A percentile compares a stretch with the other conserved stretches of the same genome.
Conservation (phyloP, 2,888 invertebrate species). For the Thymelicus acteon region DNA sequence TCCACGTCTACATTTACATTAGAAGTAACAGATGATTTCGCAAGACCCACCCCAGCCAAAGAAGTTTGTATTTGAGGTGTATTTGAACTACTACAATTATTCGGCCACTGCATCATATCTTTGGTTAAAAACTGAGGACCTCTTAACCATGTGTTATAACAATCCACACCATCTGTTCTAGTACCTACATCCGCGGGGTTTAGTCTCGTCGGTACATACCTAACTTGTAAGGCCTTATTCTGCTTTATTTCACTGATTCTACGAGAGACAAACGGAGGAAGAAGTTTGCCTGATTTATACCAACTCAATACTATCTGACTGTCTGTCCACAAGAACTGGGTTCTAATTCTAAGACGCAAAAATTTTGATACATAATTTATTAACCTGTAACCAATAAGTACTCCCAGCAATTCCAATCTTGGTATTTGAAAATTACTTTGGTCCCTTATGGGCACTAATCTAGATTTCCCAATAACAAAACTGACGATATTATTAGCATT, state of each 20-base stretch:
- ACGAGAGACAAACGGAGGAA: slow-evolving; percentile 26
- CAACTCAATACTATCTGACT: slow-evolving; percentile 30
- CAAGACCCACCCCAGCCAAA: slow-evolving; percentile 13
- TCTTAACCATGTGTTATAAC: not conserved
- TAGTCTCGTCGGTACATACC: slow-evolving; percentile 26
- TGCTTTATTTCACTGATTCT: slow-evolving; percentile 30
- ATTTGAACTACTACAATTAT: not conserved
- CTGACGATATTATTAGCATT: slow-evolving; percentile 29
- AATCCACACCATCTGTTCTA: slow-evolving; percentile 12
- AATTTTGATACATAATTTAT: slow-evolving; percentile 28
- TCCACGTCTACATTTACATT: not conserved
- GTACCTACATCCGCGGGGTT: slow-evolving; percentile 34
- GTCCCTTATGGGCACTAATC: slow-evolving; percentile 38
- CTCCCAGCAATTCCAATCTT: slow-evolving; percentile 31
- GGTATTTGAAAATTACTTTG: slow-evolving; percentile 35
- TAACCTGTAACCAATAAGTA: slow-evolving; percentile 29
- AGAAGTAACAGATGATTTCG: not conserved
- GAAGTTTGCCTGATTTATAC: slow-evolving; percentile 25
- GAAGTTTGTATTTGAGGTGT: not conserved
- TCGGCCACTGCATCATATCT: not conserved
- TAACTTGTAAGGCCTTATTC: slow-evolving; percentile 16
- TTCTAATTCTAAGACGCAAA: slow-evolving; percentile 11
- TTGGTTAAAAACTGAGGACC: not conserved
- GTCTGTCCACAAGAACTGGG: slow-evolving; percentile 32
- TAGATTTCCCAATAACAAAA: slow-evolving; percentile 42